A percentile compares a stretch with the other conserved stretches of the same genome.
phyloP scores from a whole-genome alignment of 1,140 invertebrate species.

The Cotesia typhae region DNA sequence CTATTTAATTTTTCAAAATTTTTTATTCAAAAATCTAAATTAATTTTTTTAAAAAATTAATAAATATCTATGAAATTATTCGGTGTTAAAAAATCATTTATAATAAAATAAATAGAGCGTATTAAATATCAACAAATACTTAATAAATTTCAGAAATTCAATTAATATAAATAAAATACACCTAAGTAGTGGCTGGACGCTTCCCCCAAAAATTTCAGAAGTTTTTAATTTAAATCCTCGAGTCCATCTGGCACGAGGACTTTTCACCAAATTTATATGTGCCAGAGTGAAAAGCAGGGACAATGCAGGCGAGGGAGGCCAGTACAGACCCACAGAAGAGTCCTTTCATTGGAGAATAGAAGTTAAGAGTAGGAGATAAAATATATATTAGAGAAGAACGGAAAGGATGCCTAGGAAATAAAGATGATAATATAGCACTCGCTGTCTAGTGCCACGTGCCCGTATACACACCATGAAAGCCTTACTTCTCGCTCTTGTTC shows the following conservation, averaged over 20 bases:
- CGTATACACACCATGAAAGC: background rate
- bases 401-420: background rate
- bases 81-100: no score
- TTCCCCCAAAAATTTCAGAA: background rate
- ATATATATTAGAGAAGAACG: no score
- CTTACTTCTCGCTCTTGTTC: conserved; percentile 10
- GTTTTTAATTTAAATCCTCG: conserved; percentile 35
- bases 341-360: background rate
- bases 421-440: background rate
- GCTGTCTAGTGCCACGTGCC: conserved; percentile 26
- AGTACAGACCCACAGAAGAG: background rate
- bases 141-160: no score
- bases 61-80: no score
- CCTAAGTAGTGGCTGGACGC: background rate
- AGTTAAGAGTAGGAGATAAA: background rate
- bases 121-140: no score
- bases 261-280: conserved; percentile 27
- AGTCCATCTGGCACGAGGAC: conserved; percentile 30
- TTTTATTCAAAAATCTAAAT: no score
- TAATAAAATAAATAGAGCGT: no score
- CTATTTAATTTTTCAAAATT: no score
- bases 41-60: no score
- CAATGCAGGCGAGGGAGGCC: conserved; percentile 13
- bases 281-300: conserved; percentile 10
- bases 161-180: no score